Base-by-base conservation (phyloP, 2,888 invertebrate genomes). In the Acronicta leporina region DNA sequence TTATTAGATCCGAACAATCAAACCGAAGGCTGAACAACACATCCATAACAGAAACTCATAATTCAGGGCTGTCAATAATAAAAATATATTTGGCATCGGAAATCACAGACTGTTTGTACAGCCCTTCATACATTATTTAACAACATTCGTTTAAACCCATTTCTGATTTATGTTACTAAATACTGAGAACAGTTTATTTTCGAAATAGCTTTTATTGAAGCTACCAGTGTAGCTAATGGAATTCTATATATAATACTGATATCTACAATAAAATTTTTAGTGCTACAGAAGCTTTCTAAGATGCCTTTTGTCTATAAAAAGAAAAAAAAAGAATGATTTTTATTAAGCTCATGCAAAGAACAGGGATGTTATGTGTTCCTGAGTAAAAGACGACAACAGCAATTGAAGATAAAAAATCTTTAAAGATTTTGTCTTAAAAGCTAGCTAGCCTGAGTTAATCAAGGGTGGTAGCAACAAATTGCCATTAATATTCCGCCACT, bases 51-150 rank as follows among this genome's bases (percentile, higher is more conserved):
- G 27, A 40, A 41, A 45, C 43, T 40, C 16, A 63, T 45, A 42
- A 56, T 53, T 55, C 52, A 61, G 43, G 10, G 41, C 56, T 65
- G 58, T 65, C 74, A 74, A 73, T 56, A 71, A 57, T 50, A 62
- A 62, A 57, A 62, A 35, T 53, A 50, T 45, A 69, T 59, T 54
- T 42, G 38, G 53, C 46, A 62, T 63, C 56, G 66, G 51, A 73
- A 73, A 74, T 73, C 71, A 59, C 50, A n/a, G 27, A 27, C n/a
- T 51, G 13, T 57, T 73, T 53, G 68, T 44, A 35, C 25, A 55
- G 27, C 44, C 50, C 50, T 47, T 67, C 73, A 69, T 69, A 69
- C 68, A 68, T 73, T 68, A 69, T 73, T 68, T 44, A 69, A 68
- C 50, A 73, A 62, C 53, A 73, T 73, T 73, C 68, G 42, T 73